Evolutionary conservation across 2,797 vertebrate genomes (phyloP), one percentile per base, ranked within the genome.

Genomic region (Trachops cirrhosus): DNA sequence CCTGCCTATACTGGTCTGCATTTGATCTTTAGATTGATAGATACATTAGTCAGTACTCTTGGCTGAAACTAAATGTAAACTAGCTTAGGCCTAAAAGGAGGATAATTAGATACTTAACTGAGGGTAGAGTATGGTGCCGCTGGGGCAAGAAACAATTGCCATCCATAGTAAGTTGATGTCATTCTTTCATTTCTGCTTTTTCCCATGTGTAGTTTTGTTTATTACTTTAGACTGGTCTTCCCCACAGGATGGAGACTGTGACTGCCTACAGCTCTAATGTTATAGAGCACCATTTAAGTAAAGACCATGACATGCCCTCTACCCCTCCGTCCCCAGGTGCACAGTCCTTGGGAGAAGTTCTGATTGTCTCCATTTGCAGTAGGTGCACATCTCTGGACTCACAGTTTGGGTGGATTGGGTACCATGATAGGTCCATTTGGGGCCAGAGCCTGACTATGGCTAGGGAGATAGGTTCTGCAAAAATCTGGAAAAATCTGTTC

Each of bases 1-100:
- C 50, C 64, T 75, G 32, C 32, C 5, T 14, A 54, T 79, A 21
- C 3, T 14, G 0, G 14, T 88, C 14, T 10, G 1, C 48, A 18
- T 54, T 82, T 94, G 34, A 11, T 37, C 22, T 89, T 83, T 79
- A 59, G 32, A 52, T 70, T 59, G 29, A 52, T n/a, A 92, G 32
- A 26, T 37, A 6, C 12, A 24, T 59, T 32, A 92, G 34, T 54
- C 1, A 79, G 32, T 3, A 9, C 8, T 44, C 6, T 80, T 54
- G 21, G 41, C 44, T 89, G 7, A 74, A 80, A 57, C 5, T 50
- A 52, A 73, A 21, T 64, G 14, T 70, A 22, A 82, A 59, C 44
- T 79, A 83, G 14, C 18, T 67, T 74, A 85, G 73, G 7, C 1
- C 1, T 68, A 85, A 92, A 74, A 22, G 4, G 10, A 71, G 21